Base-by-base conservation (phyloP, 2,113 vertebrate species). In the Crocuta crocuta region DNA sequence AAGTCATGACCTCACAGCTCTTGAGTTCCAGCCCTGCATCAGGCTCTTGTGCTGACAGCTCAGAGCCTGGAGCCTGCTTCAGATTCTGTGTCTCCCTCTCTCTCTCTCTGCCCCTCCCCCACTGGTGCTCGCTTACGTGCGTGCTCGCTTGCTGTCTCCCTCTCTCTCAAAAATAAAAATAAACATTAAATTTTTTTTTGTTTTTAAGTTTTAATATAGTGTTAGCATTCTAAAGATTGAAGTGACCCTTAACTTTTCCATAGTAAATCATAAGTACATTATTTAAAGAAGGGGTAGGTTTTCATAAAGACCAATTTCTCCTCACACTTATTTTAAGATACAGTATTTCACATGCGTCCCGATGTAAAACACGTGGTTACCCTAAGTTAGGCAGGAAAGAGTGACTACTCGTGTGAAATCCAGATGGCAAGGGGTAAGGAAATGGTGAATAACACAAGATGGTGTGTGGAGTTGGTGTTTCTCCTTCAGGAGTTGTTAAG, bases 251-350 rank as follows among this genome's bases (percentile, higher is more conserved):
- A 53, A 89, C 31, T 95, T 89, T 96, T 96, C 74, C 21, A 43
- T 91, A 96, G 89, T 61, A 94, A 63, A 66, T 89, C 53, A 91
- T 35, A 91, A 84, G 80, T 28, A 65, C 33, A 73, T 88, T 87
- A 71, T 74, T 93, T 90, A 12, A 70, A 70, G 68, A 71, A 55
- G 35, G 9, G 11, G 61, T 85, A 76, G 70, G 6, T 85, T 81
- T 94, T 97, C 83, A 28, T 93, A 35, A 89, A 87, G 89, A 93
- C 33, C 10, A 2, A 65, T 82, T 97, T 90, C 33, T 94, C 79
- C 45, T 92, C 23, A 83, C 21, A 55, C 82, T 86, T 21, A 89
- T 79, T 96, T 89, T 85, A 86, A 80, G 55, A 92, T 86, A 7
- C 61, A 65, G 16, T 66, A 31, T 74, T 97, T 88, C 66, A 90